Conservation (phyloP, 2,888 invertebrate genomes). For the Eurois occulta region DNA sequence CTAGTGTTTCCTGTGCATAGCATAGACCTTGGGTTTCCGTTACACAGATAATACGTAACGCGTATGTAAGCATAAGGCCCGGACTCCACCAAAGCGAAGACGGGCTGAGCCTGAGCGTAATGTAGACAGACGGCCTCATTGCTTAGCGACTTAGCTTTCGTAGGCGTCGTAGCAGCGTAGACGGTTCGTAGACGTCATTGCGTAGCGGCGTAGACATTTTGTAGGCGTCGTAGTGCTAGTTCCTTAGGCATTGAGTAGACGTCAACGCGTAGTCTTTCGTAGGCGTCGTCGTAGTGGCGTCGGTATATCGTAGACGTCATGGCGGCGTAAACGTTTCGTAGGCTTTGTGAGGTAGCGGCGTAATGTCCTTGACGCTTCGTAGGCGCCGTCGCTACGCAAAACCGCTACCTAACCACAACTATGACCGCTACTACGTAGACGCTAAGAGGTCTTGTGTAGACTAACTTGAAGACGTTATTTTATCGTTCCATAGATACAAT, state of each 20-base stretch:
- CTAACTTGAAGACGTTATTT: neutral
- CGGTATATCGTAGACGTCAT: neutral
- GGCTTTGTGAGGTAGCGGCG: no score
- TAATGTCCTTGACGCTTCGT: neutral
- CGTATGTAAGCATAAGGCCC: neutral
- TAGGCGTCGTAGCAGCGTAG: neutral
- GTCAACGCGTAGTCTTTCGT: neutral
- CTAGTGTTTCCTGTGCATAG: neutral
- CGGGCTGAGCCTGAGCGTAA: neutral
- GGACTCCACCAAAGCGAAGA: neutral
- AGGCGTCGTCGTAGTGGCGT: no score
- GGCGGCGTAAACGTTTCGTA: no score
- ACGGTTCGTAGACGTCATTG: neutral
- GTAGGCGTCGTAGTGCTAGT: neutral
- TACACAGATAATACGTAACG: neutral
- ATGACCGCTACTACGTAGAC: neutral
- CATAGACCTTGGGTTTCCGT: neutral
- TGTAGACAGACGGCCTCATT: neutral
- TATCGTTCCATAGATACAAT: neutral
- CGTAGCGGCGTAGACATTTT: neutral
- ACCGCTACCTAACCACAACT: neutral
- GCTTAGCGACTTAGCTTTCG: neutral
- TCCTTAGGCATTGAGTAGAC: no score
- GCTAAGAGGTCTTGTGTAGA: no score
- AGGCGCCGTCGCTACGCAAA: neutral